phyloP scores from a whole-genome alignment of 2,113 vertebrate genomes.

The Bufo gargarizans region DNA sequence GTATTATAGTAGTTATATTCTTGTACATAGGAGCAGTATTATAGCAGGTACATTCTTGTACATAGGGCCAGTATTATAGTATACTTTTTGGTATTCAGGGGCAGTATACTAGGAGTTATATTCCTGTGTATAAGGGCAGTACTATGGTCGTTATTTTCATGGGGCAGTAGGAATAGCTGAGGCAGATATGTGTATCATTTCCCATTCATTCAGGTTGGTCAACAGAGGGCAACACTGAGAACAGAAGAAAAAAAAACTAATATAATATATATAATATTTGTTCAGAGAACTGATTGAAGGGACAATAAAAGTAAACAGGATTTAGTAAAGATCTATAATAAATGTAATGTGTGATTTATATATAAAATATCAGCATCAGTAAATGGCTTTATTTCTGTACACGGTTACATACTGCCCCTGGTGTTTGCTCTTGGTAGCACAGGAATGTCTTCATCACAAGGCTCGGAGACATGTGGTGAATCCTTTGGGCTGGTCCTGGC shows the following conservation, averaged over 20 bases:
- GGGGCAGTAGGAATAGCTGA: too few relatives aligned
- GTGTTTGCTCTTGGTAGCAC: neutral
- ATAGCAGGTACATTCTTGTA: neutral
- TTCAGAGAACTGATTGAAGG: neutral
- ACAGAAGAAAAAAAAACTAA: neutral
- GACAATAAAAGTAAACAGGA: neutral
- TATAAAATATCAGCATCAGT: neutral
- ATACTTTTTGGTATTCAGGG: too few relatives aligned
- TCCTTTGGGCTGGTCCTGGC: conserved; percentile 30
- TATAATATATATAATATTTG: neutral
- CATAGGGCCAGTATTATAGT: too few relatives aligned
- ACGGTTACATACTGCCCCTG: neutral
- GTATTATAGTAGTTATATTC: neutral
- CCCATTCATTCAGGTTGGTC: too few relatives aligned
- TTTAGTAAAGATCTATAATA: neutral
- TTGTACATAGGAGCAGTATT: neutral
- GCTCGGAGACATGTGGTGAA: neutral
- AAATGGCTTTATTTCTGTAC: neutral
- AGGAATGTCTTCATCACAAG: conserved; percentile 9
- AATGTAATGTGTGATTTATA: too few relatives aligned
- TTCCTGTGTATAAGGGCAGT: too few relatives aligned
- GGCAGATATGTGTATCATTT: too few relatives aligned
- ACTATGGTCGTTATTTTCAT: too few relatives aligned
- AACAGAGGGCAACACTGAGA: neutral
- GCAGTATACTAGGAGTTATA: too few relatives aligned